Evolutionary conservation across 2,797 vertebrate genomes (phyloP).

Genomic region (Gymnoscopelus braueri): DNA sequence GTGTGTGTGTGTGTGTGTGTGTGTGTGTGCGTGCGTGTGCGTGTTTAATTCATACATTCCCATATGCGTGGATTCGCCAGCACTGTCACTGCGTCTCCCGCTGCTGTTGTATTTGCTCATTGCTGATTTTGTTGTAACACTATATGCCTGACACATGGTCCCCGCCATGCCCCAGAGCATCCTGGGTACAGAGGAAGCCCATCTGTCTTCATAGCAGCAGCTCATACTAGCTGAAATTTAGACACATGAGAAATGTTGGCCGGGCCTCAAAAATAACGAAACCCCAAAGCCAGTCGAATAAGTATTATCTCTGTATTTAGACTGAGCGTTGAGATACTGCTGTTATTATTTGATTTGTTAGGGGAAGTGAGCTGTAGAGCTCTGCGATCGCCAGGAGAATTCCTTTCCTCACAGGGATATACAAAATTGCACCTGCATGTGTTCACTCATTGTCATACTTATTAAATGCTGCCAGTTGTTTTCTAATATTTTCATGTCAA

Average conservation of each 20-base stretch:
- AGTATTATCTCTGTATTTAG: neutral
- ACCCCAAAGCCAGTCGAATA: neutral
- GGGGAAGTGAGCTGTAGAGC: neutral
- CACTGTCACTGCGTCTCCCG: neutral
- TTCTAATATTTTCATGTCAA: conserved; percentile 6
- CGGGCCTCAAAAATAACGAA: conserved; percentile 12
- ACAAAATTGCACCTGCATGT: too few species aligned
- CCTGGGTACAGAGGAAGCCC: conserved; percentile 15
- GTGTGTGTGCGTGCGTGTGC: too few species aligned
- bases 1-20: conserved; percentile 13
- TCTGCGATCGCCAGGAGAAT: neutral
- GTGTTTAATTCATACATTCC: neutral
- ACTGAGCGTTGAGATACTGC: neutral
- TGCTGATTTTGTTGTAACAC: conserved; percentile 16
- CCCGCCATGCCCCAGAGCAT: conserved; percentile 7
- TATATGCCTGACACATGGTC: conserved; percentile 1
- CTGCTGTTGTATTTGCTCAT: conserved; percentile 20
- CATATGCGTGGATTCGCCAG: neutral
- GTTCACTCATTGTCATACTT: neutral
- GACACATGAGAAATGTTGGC: neutral
- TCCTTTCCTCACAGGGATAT: neutral
- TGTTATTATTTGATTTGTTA: neutral
- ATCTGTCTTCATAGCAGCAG: conserved; percentile 32
- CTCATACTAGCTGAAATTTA: conserved; percentile 6
- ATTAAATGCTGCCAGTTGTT: neutral